phyloP scores from a whole-genome alignment of 2,888 invertebrate species.

The Vandiemenella viatica region DNA sequence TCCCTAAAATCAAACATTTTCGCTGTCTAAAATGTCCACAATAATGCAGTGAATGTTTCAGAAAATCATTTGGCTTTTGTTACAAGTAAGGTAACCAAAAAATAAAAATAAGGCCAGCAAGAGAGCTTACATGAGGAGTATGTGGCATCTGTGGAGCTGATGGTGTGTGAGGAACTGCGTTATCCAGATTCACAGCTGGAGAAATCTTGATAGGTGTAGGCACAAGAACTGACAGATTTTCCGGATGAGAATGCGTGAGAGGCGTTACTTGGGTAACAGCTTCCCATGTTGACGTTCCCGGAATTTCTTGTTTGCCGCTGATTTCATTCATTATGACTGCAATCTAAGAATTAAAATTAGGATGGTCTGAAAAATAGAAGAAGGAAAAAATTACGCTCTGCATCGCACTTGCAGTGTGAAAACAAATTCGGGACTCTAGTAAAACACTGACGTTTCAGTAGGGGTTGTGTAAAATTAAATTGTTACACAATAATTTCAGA shows the following conservation, averaged over 20 bases:
- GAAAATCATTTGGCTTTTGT: too few relatives aligned
- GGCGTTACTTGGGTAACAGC: constrained; percentile 19
- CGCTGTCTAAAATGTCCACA: constrained; percentile 1
- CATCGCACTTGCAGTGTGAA: background rate
- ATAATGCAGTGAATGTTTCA: too few relatives aligned
- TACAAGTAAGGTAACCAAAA: background rate
- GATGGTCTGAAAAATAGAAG: too few relatives aligned
- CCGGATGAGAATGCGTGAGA: constrained; percentile 23
- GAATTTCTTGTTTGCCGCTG: constrained; percentile 29
- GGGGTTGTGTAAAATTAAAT: too few relatives aligned
- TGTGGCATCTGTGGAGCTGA: constrained; percentile 28
- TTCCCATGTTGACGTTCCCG: constrained; percentile 32
- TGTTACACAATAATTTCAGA: too few relatives aligned
- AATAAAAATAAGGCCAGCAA: too few relatives aligned
- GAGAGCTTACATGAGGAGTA: constrained; percentile 24
- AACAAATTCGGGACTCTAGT: too few relatives aligned
- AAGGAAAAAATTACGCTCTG: background rate
- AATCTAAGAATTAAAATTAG: too few relatives aligned
- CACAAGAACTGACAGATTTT: constrained; percentile 27
- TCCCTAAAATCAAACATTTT: constrained; percentile 19
- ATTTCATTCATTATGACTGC: constrained; percentile 30
- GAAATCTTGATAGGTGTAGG: constrained; percentile 32
- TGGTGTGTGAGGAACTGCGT: constrained; percentile 16
- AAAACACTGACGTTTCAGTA: too few relatives aligned
- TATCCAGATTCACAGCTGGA: constrained; percentile 20